Percentiles rank a stretch among this genome's conserved stretches.
These are phyloP conservation scores for Cyprinus carpio DNA, from an alignment of 2,113 vertebrate genomes.

Conservation along the genomic window DNA sequence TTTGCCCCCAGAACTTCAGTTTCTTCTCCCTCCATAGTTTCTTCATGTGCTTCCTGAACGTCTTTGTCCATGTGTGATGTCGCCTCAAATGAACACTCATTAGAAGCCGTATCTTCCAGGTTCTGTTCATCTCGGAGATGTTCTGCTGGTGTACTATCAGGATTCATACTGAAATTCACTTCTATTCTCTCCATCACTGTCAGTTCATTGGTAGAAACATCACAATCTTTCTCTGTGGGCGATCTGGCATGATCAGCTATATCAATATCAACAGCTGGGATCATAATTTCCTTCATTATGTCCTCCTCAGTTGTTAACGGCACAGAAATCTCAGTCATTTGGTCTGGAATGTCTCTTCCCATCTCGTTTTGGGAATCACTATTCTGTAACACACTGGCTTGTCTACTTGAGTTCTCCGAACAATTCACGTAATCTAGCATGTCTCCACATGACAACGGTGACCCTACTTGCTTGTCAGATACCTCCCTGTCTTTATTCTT, in stretches of 20 bases:
- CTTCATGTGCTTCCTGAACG: neutral
- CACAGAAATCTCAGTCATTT: neutral
- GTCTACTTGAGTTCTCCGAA: neutral
- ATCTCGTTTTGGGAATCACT: neutral
- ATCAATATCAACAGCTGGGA: too few species aligned
- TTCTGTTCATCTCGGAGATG: neutral
- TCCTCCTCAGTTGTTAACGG: neutral
- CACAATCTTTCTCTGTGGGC: neutral
- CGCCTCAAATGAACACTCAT: neutral
- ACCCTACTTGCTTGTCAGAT: neutral
- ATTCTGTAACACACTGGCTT: neutral
- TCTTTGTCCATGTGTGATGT: neutral
- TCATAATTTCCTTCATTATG: neutral
- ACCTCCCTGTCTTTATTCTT: neutral
- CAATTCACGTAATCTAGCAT: neutral
- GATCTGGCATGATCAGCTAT: neutral
- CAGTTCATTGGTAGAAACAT: neutral
- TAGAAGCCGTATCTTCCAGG: conserved; percentile 2
- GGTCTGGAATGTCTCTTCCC: neutral
- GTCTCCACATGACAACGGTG: neutral
- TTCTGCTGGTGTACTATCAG: neutral
- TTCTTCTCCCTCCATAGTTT: neutral
- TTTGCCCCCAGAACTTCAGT: neutral
- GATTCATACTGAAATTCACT: neutral
- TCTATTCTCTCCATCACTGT: neutral